Base-by-base conservation (phyloP, 2,888 invertebrate genomes). In the Pomacea canaliculata region DNA sequence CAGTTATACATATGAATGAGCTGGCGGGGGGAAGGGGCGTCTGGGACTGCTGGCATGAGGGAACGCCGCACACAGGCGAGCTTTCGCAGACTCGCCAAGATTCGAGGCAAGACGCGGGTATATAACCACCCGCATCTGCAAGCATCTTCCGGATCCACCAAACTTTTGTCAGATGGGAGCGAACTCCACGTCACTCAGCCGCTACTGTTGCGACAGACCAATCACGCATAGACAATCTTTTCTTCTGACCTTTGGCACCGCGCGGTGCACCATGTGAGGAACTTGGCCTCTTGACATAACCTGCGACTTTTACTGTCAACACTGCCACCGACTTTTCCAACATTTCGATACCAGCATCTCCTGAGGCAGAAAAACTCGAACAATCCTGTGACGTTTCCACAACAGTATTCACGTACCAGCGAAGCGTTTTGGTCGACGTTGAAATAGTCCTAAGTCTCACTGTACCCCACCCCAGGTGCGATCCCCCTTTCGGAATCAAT, bases 1-100 rank as follows among this genome's bases (percentile, higher is more conserved):
- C 74, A 74, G 56, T 74, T 74, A 74, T 74, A 67, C 74, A 74
- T 74, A 74, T 74, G 74, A 74, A 74, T 74, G 74, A 74, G 74
- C 74, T 23, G 23, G 23, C 23, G 23, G 23, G 23, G 23, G 23
- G 23, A 23, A 23, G 9, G 69, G 2, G 51, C 10, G 48, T 68
- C 19, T 66, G 59, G 37, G 66, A 68, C 66, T 73, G 73, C 60
- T 60, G 73, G 73, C 73, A 73, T 73, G 73, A 62, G 10, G 69
- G 49, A 19, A 49, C 46, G 49, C 51, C 51, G 51, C 51, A 37
- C 63, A 63, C 16, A 10, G 10, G 23, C 63, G 16, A 70, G 56
- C 19, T 16, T n/a, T 8, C 56, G 51, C 48, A 19, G 70, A 70
- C 51, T 51, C 19, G n/a, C 19, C 19, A n/a, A 51, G 70, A 51